Percentiles rank a stretch among this genome's conserved stretches.
Conservation (phyloP, 2,888 invertebrate species). For the Drosophila macrospina region DNA sequence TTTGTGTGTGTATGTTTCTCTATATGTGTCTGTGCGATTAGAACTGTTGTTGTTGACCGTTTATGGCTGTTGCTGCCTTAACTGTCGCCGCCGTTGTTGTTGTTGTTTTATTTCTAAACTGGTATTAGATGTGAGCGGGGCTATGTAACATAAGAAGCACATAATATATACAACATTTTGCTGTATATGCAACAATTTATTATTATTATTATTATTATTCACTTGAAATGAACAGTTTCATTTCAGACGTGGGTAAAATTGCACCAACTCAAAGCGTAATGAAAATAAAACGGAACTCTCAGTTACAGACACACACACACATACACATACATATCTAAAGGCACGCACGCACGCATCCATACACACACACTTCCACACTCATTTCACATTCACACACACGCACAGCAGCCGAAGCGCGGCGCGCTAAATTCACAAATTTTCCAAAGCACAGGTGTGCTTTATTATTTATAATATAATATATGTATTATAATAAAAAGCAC, state of each 20-base stretch:
- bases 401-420: constrained; percentile 37
- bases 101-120: constrained; percentile 45
- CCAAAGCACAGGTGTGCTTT: constrained; percentile 43
- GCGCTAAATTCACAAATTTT: constrained; percentile 46
- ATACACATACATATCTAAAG: constrained; percentile 20
- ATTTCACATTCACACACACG: constrained; percentile 10
- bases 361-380: constrained; percentile 14
- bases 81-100: constrained; percentile 26
- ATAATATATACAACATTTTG: constrained; percentile 36
- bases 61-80: constrained; percentile 31
- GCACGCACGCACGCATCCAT: constrained; percentile 27
- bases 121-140: constrained; percentile 49
- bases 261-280: constrained; percentile 15
- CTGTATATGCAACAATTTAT: constrained; percentile 23
- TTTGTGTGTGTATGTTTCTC: constrained; percentile 28
- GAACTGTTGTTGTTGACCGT: constrained; percentile 62
- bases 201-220: constrained; percentile 48
- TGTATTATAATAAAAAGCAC: constrained; percentile 24
- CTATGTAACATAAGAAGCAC: constrained; percentile 48
- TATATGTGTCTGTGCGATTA: constrained; percentile 49
- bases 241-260: constrained; percentile 41
- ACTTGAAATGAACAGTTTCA: constrained; percentile 47
- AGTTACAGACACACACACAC: constrained; percentile 21
- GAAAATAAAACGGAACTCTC: constrained; percentile 50
- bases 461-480: constrained; percentile 26